Evolutionary conservation across 2,113 vertebrate species (phyloP).

Genomic region (Mustela nigripes): DNA sequence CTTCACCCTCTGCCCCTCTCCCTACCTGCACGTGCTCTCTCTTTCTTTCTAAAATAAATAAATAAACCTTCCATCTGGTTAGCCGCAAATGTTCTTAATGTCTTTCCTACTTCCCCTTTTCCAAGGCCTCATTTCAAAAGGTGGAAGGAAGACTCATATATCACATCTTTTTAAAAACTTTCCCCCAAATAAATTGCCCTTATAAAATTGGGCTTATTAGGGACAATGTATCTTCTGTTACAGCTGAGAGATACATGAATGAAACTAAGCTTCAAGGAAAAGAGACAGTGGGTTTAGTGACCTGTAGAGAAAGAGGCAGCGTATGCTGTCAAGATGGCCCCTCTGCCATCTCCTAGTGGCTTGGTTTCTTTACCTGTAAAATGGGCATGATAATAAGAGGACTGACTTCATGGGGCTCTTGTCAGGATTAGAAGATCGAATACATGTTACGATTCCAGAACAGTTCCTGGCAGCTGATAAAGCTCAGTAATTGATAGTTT

Average conservation of each 20-base stretch:
- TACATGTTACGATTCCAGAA: not conserved
- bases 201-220: not conserved
- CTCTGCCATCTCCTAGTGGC: not conserved
- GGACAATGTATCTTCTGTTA: not conserved
- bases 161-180: not conserved
- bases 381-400: not conserved
- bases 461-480: not conserved
- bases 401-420: not conserved
- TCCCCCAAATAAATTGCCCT: not conserved
- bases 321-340: accelerated
- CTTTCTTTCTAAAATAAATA: not conserved
- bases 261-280: not conserved
- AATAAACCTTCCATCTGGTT: not conserved
- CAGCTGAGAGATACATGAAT: not conserved
- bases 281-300: not conserved
- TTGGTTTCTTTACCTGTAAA: not conserved
- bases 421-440: not conserved
- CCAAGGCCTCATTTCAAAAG: not conserved
- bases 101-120: not conserved
- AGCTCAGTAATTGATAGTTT: not conserved
- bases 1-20: not conserved
- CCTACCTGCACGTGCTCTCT: not conserved
- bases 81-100: not conserved
- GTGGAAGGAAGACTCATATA: not conserved
- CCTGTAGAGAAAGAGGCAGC: accelerated